phyloP scores from a whole-genome alignment of 2,797 vertebrate species.

The Mus caroli region DNA sequence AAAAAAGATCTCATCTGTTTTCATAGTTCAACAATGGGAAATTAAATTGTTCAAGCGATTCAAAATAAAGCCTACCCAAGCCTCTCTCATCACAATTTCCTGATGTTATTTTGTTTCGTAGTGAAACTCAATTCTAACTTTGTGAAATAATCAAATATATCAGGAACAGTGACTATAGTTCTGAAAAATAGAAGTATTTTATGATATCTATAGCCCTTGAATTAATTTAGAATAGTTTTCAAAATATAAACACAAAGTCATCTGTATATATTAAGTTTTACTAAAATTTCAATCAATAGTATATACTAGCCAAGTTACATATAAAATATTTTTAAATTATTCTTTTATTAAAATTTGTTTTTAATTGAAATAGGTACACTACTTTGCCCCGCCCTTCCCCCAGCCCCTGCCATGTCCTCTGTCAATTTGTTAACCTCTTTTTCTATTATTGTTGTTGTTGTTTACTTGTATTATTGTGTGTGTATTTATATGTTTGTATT shows the following conservation, averaged over 20 bases:
- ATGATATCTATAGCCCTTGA: slow-evolving; percentile 11
- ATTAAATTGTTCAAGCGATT: slow-evolving; percentile 63
- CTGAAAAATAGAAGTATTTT: slow-evolving; percentile 59
- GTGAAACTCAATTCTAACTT: slow-evolving; percentile 51
- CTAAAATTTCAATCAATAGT: slow-evolving; percentile 58
- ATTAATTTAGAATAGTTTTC: slow-evolving; percentile 59
- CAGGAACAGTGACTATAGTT: neutral
- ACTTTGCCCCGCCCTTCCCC: neutral
- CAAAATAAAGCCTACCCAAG: neutral
- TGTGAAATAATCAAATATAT: slow-evolving; percentile 55
- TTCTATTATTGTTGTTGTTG: neutral
- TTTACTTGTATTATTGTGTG: neutral
- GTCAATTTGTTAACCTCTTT: neutral
- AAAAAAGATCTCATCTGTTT: slow-evolving; percentile 47
- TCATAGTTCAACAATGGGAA: slow-evolving; percentile 38
- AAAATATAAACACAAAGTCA: slow-evolving; percentile 46
- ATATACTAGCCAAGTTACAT: slow-evolving; percentile 41
- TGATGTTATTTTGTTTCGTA: slow-evolving; percentile 48
- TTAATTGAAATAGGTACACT: neutral
- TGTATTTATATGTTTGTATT: neutral
- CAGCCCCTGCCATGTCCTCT: too few species aligned
- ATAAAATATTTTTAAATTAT: slow-evolving; percentile 2
- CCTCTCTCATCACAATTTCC: slow-evolving; percentile 44
- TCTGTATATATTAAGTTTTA: slow-evolving; percentile 57
- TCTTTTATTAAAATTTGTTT: neutral